These are phyloP conservation scores for Carettochelys insculpta DNA, from an alignment of 2,113 vertebrate species.

Conservation along the genomic window DNA sequence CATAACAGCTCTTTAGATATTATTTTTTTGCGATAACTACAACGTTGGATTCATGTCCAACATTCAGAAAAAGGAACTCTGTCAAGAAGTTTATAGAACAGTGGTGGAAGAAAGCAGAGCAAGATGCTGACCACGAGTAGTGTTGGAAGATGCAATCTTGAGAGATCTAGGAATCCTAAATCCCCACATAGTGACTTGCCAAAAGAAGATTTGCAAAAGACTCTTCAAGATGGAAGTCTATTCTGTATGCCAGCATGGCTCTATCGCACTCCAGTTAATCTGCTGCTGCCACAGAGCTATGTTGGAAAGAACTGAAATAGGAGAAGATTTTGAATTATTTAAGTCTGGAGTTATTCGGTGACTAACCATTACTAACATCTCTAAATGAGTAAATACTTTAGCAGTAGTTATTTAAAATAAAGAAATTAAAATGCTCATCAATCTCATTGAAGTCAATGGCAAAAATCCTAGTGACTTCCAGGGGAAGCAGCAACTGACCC, in stretches of 20 bases:
- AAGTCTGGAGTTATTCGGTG: constrained; percentile 1
- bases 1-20: background rate
- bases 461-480: background rate
- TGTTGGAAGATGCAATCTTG: too few species aligned
- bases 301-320: background rate
- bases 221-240: too few species aligned
- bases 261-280: too few species aligned
- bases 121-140: too few species aligned
- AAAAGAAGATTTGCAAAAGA: too few species aligned
- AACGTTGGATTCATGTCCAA: too few species aligned
- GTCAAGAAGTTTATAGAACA: too few species aligned
- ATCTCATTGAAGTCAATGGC: background rate
- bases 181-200: too few species aligned
- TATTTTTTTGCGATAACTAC: background rate
- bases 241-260: too few species aligned
- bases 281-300: background rate
- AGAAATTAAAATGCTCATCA: background rate
- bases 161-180: too few species aligned
- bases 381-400: background rate
- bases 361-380: constrained; percentile 4
- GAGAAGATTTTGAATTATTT: background rate
- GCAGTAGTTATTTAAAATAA: background rate
- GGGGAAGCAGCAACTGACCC: background rate
- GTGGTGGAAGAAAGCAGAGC: too few species aligned
- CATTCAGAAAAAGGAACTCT: too few species aligned